A percentile compares a stretch with the other conserved stretches of the same genome.
These are phyloP conservation scores for Perizoma flavofasciatum DNA, from an alignment of 2,888 invertebrate species.

Conservation along the genomic window DNA sequence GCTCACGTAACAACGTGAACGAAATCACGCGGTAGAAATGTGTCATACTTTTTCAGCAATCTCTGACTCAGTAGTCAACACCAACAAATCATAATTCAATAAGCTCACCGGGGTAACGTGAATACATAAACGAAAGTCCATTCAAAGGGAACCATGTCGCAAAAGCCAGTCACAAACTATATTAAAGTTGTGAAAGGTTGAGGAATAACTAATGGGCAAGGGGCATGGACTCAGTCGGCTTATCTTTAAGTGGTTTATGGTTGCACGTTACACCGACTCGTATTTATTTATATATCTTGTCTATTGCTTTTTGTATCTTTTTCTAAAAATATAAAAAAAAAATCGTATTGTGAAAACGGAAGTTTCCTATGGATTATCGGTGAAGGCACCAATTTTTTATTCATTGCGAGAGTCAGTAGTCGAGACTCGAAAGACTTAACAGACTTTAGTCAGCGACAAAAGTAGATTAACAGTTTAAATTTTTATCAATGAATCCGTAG, in stretches of 20 bases:
- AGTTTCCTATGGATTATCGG: too few relatives aligned
- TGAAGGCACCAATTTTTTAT: too few relatives aligned
- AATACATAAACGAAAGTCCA: conserved; percentile 4
- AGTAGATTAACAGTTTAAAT: too few relatives aligned
- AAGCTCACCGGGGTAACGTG: conserved; percentile 1
- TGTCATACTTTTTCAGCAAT: not conserved
- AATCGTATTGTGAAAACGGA: too few relatives aligned
- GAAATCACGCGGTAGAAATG: too few relatives aligned
- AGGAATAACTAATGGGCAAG: conserved; percentile 40
- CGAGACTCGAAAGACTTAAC: too few relatives aligned
- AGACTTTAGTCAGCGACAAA: too few relatives aligned
- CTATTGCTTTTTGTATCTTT: not conserved
- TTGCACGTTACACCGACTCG: conserved; percentile 9
- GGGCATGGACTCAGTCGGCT: conserved; percentile 35
- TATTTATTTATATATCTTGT: too few relatives aligned
- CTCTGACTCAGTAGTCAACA: not conserved
- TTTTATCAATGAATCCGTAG: too few relatives aligned
- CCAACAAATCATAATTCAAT: conserved; percentile 15
- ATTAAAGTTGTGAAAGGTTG: conserved; percentile 47
- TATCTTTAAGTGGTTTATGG: conserved; percentile 33
- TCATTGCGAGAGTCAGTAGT: too few relatives aligned
- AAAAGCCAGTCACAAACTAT: conserved; percentile 52
- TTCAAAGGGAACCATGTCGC: conserved; percentile 31
- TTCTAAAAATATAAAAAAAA: too few relatives aligned
- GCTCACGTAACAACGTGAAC: too few relatives aligned